Conservation (phyloP, 1,140 invertebrate genomes). For the Rhizoglyphus robini region DNA sequence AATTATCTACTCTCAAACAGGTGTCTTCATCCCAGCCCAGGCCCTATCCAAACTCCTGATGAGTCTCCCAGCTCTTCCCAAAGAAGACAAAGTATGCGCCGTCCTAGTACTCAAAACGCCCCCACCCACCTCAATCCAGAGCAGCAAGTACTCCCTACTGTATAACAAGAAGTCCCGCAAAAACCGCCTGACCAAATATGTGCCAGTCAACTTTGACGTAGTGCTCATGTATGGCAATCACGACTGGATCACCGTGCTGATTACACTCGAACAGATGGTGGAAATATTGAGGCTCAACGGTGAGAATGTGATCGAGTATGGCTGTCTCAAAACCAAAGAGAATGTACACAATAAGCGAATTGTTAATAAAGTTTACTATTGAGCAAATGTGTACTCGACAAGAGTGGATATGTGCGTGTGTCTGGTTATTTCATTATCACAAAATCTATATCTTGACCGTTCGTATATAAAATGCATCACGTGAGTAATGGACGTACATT, state of each 20-base stretch:
- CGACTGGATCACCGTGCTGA: not conserved
- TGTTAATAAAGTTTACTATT: too few relatives aligned
- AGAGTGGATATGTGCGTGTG: too few relatives aligned
- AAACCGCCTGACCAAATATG: not conserved
- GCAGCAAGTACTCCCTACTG: not conserved
- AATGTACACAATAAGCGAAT: too few relatives aligned
- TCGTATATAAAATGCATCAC: too few relatives aligned
- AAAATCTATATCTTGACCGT: too few relatives aligned
- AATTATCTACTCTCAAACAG: too few relatives aligned
- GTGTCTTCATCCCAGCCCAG: not conserved
- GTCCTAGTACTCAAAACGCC: not conserved
- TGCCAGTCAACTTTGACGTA: not conserved
- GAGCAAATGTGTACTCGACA: too few relatives aligned
- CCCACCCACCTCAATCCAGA: too few relatives aligned
- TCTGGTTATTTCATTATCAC: too few relatives aligned
- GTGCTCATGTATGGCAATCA: not conserved
- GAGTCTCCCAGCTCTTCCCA: not conserved
- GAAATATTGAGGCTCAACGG: not conserved
- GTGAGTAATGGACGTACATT: too few relatives aligned
- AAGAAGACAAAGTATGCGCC: not conserved
- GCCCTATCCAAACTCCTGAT: not conserved
- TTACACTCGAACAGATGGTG: not conserved
- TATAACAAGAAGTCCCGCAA: not conserved
- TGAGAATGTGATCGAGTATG: not conserved
- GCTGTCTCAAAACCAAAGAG: too few relatives aligned